Evolutionary conservation across 2,113 vertebrate genomes (phyloP), one percentile per base, ranked within the genome.

Genomic region (Paracanthobrama guichenoti): DNA sequence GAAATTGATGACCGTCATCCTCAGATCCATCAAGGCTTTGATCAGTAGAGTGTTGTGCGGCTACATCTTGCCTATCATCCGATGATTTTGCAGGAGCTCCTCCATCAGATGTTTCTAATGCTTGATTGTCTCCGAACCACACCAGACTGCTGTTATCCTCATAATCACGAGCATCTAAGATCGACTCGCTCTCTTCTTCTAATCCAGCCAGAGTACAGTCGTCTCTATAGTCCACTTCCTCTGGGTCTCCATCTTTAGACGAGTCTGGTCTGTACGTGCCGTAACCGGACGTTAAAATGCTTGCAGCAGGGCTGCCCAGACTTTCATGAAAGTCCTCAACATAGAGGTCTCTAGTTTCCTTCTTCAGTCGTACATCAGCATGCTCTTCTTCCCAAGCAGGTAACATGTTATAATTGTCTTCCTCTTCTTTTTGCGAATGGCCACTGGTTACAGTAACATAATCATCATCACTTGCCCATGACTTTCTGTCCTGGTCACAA

Each of bases 201-300:
- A 91, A 88, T 83, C 88, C 90, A 0, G 69, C 59, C 2, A 92
- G 31, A 79, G 88, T 91, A 79, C 81, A 82, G 53, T 92, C 87
- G 14, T 92, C 90, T 31, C 87, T 57, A 85, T 72, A 83, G 59
- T 90, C 90, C 31, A 75, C 86, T 6, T 26, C 88, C 8, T 91
- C 91, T 24, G 59, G 87, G 59, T 91, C 80, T 82, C 80, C 92
- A 76, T 92, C 90, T 75, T 85, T 87, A 64, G 26, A 67, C 0
- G 87, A 87, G 75, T 81, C 89, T 0, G 90, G 87, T 64, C 87
- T 87, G 82, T 87, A 91, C 4, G 91, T 94, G 53, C 92, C 92
- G 6, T 93, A 94, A 3, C 92, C 93, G 0, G 93, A 94, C 1
- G 94, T 94, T 86, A 92, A 83, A 64, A 89, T 64, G 67, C 92